Percentiles rank a stretch among this genome's conserved stretches.
Evolutionary conservation across 2,113 vertebrate genomes (phyloP).

Genomic region (Amblyornis subalaris): DNA sequence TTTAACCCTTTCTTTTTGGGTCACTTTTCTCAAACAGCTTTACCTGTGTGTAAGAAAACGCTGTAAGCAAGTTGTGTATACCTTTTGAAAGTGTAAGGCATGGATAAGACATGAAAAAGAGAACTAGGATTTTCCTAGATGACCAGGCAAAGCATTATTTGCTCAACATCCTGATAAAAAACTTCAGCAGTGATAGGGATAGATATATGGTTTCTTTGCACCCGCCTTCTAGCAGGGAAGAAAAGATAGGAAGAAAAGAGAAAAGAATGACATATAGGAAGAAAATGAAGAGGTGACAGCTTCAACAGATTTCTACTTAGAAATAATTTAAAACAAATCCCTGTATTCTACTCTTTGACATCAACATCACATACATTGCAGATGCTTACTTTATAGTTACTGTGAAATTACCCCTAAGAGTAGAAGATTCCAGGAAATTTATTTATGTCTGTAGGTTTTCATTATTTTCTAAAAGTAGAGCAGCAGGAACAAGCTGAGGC

Average conservation of each 20-base stretch:
- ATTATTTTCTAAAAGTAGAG: background rate
- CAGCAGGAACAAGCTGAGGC: background rate
- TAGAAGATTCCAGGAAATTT: background rate
- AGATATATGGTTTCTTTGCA: background rate
- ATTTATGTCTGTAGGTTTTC: constrained; percentile 12
- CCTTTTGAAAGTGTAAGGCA: background rate
- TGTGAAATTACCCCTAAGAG: background rate
- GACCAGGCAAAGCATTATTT: background rate
- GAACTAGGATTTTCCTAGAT: background rate
- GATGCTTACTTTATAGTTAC: background rate
- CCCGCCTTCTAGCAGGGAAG: background rate
- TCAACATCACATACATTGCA: background rate
- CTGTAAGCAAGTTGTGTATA: background rate
- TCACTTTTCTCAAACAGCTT: background rate
- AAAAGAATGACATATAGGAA: background rate
- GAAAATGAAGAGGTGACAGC: background rate
- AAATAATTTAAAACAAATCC: constrained; percentile 22
- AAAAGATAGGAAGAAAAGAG: background rate
- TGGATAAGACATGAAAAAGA: background rate
- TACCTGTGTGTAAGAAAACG: background rate
- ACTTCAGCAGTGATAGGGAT: background rate
- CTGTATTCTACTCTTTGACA: constrained; percentile 1
- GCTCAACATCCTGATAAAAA: background rate
- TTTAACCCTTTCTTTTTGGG: background rate
- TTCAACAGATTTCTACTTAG: background rate